phyloP scores from a whole-genome alignment of 1,140 invertebrate species.

The Trissolcus basalis region DNA sequence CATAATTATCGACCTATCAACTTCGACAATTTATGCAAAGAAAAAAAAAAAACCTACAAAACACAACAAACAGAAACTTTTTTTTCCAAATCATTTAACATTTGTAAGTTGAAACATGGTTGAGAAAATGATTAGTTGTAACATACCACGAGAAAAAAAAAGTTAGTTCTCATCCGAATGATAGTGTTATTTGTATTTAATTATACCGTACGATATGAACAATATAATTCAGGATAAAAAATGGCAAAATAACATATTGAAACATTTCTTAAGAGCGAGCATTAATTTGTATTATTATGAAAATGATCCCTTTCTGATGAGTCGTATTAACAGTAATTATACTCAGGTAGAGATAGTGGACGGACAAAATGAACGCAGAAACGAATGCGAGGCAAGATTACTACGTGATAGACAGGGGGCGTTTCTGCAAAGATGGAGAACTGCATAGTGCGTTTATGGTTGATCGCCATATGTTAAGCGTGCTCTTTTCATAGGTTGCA shows the following conservation, averaged over 20 bases:
- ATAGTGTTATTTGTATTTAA: constrained; percentile 8
- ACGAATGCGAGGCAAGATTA: constrained; percentile 73
- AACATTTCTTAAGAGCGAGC: constrained; percentile 23
- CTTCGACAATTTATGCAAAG: neutral
- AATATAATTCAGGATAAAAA: constrained; percentile 7
- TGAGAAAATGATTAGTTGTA: too few species aligned
- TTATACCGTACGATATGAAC: constrained; percentile 11
- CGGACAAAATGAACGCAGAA: constrained; percentile 44
- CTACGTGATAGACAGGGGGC: constrained; percentile 72
- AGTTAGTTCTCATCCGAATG: neutral
- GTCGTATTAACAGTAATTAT: constrained; percentile 70
- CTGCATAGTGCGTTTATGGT: constrained; percentile 53
- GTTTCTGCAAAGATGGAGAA: constrained; percentile 70
- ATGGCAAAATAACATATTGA: constrained; percentile 15
- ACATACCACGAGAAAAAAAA: too few species aligned
- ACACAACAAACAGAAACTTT: too few species aligned
- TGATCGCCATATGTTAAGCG: constrained; percentile 65
- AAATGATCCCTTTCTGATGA: constrained; percentile 49
- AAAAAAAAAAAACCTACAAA: too few species aligned
- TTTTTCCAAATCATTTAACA: too few species aligned
- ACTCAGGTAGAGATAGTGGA: constrained; percentile 62
- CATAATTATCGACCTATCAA: constrained; percentile 28
- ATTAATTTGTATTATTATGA: constrained; percentile 55
- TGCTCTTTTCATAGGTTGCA: constrained; percentile 29
- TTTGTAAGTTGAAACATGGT: too few species aligned